phyloP scores from a whole-genome alignment of 2,888 invertebrate species.

The Odiellus spinosus region DNA sequence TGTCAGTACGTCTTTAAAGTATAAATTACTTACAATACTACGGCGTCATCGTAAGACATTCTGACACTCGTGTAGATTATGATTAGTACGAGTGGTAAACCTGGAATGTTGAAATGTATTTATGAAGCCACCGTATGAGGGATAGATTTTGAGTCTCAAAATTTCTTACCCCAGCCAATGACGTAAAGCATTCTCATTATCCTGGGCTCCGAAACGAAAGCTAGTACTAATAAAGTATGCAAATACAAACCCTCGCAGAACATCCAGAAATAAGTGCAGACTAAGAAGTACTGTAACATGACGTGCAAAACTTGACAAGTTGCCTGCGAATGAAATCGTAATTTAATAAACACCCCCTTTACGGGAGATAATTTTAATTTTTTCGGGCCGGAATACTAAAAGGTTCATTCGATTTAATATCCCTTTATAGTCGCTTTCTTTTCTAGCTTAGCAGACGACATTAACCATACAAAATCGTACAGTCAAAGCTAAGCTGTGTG shows the following conservation, averaged over 20 bases:
- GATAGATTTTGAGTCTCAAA: slow-evolving; percentile 6
- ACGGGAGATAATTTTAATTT: too few species aligned
- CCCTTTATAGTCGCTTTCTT: too few species aligned
- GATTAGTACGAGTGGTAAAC: slow-evolving; percentile 2
- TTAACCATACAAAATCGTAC: too few species aligned
- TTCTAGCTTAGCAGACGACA: too few species aligned
- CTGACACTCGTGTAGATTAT: not conserved
- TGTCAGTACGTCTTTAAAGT: not conserved
- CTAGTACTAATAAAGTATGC: slow-evolving; percentile 76
- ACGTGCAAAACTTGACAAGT: slow-evolving; percentile 69
- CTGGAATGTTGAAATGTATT: not conserved
- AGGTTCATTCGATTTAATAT: too few species aligned
- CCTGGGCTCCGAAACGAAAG: slow-evolving; percentile 73
- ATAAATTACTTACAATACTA: not conserved
- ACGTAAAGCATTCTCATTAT: slow-evolving; percentile 63
- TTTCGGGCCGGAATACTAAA: too few species aligned
- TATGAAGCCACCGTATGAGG: slow-evolving; percentile 5
- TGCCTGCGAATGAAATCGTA: too few species aligned
- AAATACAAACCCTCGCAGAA: slow-evolving; percentile 84
- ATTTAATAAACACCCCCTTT: too few species aligned
- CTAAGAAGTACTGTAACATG: slow-evolving; percentile 65
- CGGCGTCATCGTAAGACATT: not conserved
- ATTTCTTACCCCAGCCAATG: slow-evolving; percentile 52
- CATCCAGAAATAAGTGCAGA: slow-evolving; percentile 94
- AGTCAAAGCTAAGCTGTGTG: too few species aligned